Base-by-base conservation (phyloP, 2,113 vertebrate genomes). In the Manacus vitellinus region DNA sequence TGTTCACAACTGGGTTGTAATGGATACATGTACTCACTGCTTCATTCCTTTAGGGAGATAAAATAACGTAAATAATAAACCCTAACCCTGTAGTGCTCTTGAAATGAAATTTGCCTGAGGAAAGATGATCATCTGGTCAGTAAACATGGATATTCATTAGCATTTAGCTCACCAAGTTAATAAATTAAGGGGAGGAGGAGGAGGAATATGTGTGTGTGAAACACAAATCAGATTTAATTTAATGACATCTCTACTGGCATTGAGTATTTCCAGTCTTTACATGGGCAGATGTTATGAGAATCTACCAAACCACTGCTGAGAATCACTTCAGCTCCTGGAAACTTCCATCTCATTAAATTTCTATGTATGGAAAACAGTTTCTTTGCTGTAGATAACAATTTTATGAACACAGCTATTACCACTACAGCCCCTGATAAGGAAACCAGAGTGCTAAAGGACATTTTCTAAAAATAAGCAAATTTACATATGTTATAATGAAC, bases 401-500 rank as follows among this genome's bases (percentile, higher is more conserved):
- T 84, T 94, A 92, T 97, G 94, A 94, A 84, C 51, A 52, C 49
- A 44, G n/a, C 54, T 83, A 80, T 94, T 92, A 90, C 47, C 67
- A 67, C 35, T 68, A 8, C 61, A 75, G 73, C 28, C 47, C 58
- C 65, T 84, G 80, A 91, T 51, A 88, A 82, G 37, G 82, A 88
- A 95, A 78, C 35, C 7, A 4, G 47, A 74, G 46, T 67, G 21
- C 83, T 95, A 87, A 93, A 93, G 80, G 90, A 73, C 17, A 16
- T 49, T 89, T 80, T 68, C 81, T 93, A 96, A 95, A 95, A 96
- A 70, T 87, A 95, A 89, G 14, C 62, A 91, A 75, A 89, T 85
- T 91, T 92, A n/a, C 63, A 46, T 87, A 58, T 61, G 62, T 76
- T 79, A 27, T 35, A 82, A 87, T 52, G n/a, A 85, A 41, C 49